Conservation (phyloP, 2,113 vertebrate species). For the Megaptera novaeangliae region DNA sequence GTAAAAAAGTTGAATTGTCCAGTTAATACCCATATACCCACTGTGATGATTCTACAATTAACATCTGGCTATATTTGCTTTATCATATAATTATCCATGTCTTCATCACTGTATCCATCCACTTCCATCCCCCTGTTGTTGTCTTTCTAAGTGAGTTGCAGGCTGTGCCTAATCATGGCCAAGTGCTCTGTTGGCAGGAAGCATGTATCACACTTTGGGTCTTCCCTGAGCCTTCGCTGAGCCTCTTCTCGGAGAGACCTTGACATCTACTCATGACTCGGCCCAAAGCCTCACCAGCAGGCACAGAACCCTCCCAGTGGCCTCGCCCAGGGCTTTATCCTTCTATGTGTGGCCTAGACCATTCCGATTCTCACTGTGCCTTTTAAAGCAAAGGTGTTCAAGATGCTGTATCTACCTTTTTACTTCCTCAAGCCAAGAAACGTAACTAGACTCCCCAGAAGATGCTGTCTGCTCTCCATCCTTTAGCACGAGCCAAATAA, state of each 20-base stretch:
- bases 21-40: neutral
- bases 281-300: neutral
- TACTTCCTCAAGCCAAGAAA: neutral
- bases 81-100: neutral
- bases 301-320: neutral
- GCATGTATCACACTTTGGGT: neutral
- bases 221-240: neutral
- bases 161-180: neutral
- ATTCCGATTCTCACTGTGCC: neutral
- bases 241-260: neutral
- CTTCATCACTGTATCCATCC: neutral
- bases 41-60: too few relatives aligned
- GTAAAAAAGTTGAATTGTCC: neutral
- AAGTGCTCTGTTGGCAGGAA: neutral
- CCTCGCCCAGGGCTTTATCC: neutral
- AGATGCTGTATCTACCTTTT: neutral
- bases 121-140: neutral
- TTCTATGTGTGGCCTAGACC: neutral
- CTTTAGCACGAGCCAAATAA: neutral
- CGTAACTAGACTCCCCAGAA: neutral
- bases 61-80: neutral
- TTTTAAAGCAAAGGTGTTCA: neutral
- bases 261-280: neutral
- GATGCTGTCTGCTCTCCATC: neutral
- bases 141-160: neutral